Evolutionary conservation across 2,797 vertebrate genomes (phyloP).

Genomic region (Ispidina lecontei): DNA sequence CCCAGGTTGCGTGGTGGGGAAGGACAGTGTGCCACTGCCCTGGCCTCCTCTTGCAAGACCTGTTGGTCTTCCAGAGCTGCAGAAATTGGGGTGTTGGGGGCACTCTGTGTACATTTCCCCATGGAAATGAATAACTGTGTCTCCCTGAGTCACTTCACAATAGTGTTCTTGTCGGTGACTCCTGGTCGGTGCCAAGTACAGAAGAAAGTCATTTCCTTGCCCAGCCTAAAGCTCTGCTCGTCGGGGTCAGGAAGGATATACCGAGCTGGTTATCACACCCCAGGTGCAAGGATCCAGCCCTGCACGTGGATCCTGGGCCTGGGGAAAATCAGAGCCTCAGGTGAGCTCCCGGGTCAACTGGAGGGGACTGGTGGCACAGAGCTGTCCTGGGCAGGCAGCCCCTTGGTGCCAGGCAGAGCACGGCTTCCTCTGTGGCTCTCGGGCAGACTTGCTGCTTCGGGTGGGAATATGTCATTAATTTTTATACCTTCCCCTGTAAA

Average conservation of each 20-base stretch:
- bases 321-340: neutral
- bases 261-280: neutral
- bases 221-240: neutral
- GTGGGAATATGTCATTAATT: slow-evolving; percentile 82
- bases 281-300: slow-evolving; percentile 21
- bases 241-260: slow-evolving; percentile 5
- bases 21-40: neutral
- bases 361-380: neutral
- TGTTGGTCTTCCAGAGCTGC: neutral
- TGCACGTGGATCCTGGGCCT: neutral
- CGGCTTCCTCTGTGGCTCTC: slow-evolving; percentile 52
- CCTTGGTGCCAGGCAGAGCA: neutral
- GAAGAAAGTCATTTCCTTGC: neutral
- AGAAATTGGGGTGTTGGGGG: neutral
- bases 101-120: neutral
- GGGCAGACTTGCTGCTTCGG: slow-evolving; percentile 53
- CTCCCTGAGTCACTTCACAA: neutral
- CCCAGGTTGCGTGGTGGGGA: accelerated
- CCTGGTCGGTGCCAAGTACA: neutral
- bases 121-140: neutral
- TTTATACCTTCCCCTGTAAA: slow-evolving; percentile 85
- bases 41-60: neutral
- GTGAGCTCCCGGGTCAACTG: neutral
- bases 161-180: neutral
- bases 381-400: slow-evolving; percentile 9